These are phyloP conservation scores for Tachycineta bicolor DNA, from an alignment of 2,113 vertebrate genomes.

Conservation along the genomic window DNA sequence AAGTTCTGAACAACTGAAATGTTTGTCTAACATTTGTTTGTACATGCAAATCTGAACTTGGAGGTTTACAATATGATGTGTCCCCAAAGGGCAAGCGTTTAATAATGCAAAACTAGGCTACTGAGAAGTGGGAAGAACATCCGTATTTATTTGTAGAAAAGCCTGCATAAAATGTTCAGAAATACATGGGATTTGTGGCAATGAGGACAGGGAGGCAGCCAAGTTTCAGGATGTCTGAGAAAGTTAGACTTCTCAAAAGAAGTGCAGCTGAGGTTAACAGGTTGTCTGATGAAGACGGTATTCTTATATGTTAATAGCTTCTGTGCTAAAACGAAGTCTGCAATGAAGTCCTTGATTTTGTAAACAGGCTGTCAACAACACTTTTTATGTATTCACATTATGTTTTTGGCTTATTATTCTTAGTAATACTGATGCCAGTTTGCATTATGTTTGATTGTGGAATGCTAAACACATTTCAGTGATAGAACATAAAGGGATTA, in stretches of 20 bases:
- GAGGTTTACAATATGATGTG: not conserved
- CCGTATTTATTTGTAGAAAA: not conserved
- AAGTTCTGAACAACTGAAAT: not conserved
- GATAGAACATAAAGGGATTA: not conserved
- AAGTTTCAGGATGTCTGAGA: not conserved
- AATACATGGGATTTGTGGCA: not conserved
- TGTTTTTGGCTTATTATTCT: conserved; percentile 13
- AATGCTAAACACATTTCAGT: not conserved
- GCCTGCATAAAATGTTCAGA: not conserved
- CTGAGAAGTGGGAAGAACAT: not conserved
- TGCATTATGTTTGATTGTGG: not conserved
- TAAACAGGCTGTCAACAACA: conserved; percentile 49
- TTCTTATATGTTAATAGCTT: not conserved
- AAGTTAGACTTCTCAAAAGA: not conserved
- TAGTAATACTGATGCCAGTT: conserved; percentile 4
- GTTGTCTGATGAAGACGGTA: not conserved
- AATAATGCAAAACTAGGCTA: not conserved
- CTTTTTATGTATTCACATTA: conserved; percentile 11
- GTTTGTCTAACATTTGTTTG: not conserved
- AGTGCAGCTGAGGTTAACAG: not conserved
- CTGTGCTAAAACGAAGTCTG: conserved; percentile 12
- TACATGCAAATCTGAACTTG: not conserved
- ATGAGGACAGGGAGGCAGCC: not conserved
- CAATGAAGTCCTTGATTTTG: conserved; percentile 2
- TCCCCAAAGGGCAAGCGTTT: not conserved